Conservation (phyloP, 1,140 invertebrate species). For the Habropoda laboriosa region DNA sequence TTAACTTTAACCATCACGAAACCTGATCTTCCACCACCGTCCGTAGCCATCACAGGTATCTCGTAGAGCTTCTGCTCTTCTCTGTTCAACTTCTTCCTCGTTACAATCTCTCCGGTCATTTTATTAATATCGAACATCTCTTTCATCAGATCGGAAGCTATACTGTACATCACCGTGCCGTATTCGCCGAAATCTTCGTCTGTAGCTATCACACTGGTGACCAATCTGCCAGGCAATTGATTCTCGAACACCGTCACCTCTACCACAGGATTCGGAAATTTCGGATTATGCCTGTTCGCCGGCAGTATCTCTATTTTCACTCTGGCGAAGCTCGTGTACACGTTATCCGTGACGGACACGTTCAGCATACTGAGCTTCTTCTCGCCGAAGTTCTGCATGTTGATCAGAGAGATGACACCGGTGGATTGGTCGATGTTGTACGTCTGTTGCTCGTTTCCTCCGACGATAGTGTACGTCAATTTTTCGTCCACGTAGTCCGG, state of each 20-base stretch:
- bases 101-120: conserved; percentile 89
- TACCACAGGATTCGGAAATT: conserved; percentile 88
- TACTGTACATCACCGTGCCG: conserved; percentile 90
- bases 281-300: conserved; percentile 90
- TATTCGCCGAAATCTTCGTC: conserved; percentile 93
- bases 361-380: conserved; percentile 87
- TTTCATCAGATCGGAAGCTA: conserved; percentile 89
- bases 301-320: conserved; percentile 91
- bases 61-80: conserved; percentile 89
- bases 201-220: conserved; percentile 88
- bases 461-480: conserved; percentile 91
- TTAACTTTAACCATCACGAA: conserved; percentile 90
- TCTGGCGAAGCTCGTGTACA: conserved; percentile 92
- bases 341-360: conserved; percentile 95
- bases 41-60: conserved; percentile 91
- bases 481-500: conserved; percentile 90
- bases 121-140: conserved; percentile 91
- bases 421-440: conserved; percentile 90
- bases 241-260: conserved; percentile 92
- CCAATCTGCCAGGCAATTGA: conserved; percentile 87
- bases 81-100: conserved; percentile 89
- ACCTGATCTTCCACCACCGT: conserved; percentile 91
- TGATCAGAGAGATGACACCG: conserved; percentile 86
- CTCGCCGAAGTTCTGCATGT: conserved; percentile 86
- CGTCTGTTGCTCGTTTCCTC: conserved; percentile 91